Conservation (phyloP, 1,140 invertebrate genomes). For the Drosophila baimaii region DNA sequence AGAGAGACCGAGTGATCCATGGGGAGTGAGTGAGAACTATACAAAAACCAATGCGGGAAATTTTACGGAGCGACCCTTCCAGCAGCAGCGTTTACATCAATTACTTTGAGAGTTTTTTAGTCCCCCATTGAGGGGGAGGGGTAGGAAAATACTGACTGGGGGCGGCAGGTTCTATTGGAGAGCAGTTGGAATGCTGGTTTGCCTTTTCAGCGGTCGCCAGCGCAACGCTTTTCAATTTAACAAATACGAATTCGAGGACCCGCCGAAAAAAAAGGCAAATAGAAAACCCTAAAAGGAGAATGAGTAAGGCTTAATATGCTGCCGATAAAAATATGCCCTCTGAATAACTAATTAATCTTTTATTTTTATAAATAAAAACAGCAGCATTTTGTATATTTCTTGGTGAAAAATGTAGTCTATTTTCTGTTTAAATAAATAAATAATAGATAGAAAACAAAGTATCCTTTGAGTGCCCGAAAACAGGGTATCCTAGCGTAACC, state of each 20-base stretch:
- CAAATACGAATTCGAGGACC: conserved; percentile 65
- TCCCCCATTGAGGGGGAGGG: neutral
- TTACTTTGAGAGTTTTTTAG: conserved; percentile 73
- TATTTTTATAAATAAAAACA: no score
- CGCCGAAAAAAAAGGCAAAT: conserved; percentile 21
- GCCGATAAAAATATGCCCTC: conserved; percentile 4
- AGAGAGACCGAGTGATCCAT: neutral
- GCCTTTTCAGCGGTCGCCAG: conserved; percentile 61
- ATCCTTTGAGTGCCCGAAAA: neutral
- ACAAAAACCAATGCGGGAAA: conserved; percentile 43
- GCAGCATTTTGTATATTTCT: no score
- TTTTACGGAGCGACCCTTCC: conserved; percentile 27
- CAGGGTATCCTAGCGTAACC: conserved; percentile 11
- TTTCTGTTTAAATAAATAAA: neutral
- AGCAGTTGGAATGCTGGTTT: conserved; percentile 51
- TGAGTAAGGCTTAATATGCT: neutral
- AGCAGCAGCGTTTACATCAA: conserved; percentile 68
- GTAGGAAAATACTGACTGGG: neutral
- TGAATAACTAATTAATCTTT: no score
- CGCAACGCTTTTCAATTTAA: conserved; percentile 72
- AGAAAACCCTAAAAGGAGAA: conserved; percentile 19
- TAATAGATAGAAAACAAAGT: neutral
- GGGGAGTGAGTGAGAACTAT: conserved; percentile 10
- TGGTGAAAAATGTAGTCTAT: no score
- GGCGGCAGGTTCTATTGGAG: conserved; percentile 7